Base-by-base conservation (phyloP, 2,797 vertebrate species). In the Coregonus suidteri region DNA sequence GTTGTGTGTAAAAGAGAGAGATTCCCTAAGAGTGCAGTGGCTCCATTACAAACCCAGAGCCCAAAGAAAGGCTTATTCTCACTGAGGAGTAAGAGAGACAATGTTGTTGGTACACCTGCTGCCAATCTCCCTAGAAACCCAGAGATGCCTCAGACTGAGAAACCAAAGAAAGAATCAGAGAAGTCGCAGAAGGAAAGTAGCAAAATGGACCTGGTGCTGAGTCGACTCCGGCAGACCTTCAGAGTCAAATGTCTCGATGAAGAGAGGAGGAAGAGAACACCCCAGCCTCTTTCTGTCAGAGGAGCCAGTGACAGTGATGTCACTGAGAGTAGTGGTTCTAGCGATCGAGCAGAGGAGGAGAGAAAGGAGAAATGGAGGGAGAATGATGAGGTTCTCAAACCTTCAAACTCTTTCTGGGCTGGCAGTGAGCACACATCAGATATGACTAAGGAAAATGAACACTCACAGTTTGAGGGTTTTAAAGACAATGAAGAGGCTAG, bases 201-300 rank as follows among this genome's bases (percentile, higher is more conserved):
- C 54, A 93, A 83, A 87, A 80, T 94, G 84, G 93, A 95, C 68
- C 91, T 90, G 75, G 83, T 94, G 66, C 64, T 94, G 0, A 91
- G 84, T 82, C 93, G 76, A 74, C 81, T 94, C 65, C 94, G 30
- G 80, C 83, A 91, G 83, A 93, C 81, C 18, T 93, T 95, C 75
- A 90, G 88, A 80, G 77, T 82, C 14, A 90, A 72, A 81, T 72
- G 87, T 14, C 80, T 84, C 4, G 92, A 93, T 0, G 90, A 92
- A 18, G 84, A 92, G 88, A 93, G 83, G 75, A 85, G 82, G 83
- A 92, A 84, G 62, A 80, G 77, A 78, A 14, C 71, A 9, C 85
- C 83, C 35, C 91, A 87, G 41, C 78, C 87, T 3, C 79, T 80
- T 13, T 88, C 87, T 35, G 67, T 90, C 14, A 86, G 87, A 71